Base-by-base conservation (phyloP, 2,888 invertebrate species). In the Rhimphoctona megacephalus region DNA sequence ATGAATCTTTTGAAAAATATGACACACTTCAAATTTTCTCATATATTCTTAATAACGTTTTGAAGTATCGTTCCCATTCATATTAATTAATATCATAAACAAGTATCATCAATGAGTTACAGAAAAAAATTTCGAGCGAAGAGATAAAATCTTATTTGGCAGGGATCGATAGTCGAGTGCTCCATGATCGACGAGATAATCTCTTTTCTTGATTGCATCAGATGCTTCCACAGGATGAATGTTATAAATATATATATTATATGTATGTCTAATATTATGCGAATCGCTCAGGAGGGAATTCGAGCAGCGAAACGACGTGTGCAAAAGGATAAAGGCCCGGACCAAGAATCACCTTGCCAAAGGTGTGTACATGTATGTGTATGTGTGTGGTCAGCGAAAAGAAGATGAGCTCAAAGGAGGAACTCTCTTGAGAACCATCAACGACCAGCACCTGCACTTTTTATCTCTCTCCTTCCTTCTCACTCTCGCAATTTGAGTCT, bases 401-500 rank as follows among this genome's bases (percentile, higher is more conserved):
- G 83, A 86, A 86, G 86, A 86, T 86, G 86, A 67, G 77, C 74
- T 49, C 77, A 72, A 74, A 52, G 73, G 80, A 79, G 83, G 70
- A 81, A 67, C 66, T 80, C 86, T 80, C 80, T 72, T 57, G 85
- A 80, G 83, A 83, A 81, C 83, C 70, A 86, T 86, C 86, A 86
- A 72, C 83, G 49, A 74, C 43, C 77, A 82, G 78, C 85, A 85
- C 83, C 86, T 86, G 86, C 86, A 49, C 76, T 83, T 66, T 70
- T 79, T 49, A 30, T 85, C 81, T 81, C 85, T 11, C 76, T 81
- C 64, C 39, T 25, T 81, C 81, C 70, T 76, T 11, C 85, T 81
- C 43, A 2, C 57, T 73, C 72, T 73, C 66, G 74, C 52, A 81
- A 81, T 78, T 83, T 72, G 3, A 49, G 25, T 78, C 83, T 43